Evolutionary conservation across 2,113 vertebrate genomes (phyloP).

Genomic region (Campylomormyrus tamandua): DNA sequence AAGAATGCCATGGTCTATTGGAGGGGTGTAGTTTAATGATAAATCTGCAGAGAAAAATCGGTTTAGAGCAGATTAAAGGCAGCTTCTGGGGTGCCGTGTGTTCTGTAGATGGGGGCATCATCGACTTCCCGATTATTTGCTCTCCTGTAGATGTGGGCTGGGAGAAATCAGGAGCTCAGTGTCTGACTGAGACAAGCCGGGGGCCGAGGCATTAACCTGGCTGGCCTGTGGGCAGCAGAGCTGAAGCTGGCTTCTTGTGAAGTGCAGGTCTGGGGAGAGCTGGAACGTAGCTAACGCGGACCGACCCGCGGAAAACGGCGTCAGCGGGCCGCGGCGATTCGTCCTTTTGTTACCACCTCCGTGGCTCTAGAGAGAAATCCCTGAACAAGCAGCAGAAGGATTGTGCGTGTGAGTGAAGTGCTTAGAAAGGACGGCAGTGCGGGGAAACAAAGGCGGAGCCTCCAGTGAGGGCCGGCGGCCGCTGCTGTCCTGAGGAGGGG

Average conservation of each 20-base stretch:
- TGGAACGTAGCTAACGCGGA: background rate
- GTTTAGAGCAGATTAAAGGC: background rate
- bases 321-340: background rate
- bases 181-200: background rate
- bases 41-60: background rate
- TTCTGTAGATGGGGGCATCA: background rate
- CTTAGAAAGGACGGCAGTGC: background rate
- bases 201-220: background rate
- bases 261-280: background rate
- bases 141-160: background rate
- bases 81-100: background rate
- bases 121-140: background rate
- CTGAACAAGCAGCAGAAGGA: background rate
- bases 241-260: background rate
- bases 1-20: background rate
- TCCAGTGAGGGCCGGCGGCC: background rate
- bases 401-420: background rate
- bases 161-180: background rate
- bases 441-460: background rate
- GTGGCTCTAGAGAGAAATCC: background rate
- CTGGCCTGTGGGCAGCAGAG: background rate
- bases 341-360: background rate
- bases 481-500: background rate
- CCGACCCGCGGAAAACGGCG: background rate
- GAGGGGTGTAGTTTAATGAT: background rate